phyloP scores from a whole-genome alignment of 2,888 invertebrate species.

The Norana najaformis region DNA sequence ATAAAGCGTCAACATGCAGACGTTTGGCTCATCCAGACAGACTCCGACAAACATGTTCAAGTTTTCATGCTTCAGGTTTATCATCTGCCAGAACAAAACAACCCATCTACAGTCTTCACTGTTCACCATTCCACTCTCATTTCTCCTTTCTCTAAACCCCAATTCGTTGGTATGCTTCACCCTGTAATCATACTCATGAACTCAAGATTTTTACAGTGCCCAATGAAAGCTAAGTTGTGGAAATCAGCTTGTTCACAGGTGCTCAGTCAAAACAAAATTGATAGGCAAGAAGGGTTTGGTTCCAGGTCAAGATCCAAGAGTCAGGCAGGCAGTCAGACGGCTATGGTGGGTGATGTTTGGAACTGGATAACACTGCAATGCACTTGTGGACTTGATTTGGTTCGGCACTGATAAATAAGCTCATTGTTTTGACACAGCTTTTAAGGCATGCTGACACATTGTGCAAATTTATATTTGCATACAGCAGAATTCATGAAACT shows the following conservation, averaged over 20 bases:
- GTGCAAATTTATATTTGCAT: background rate
- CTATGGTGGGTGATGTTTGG: no score
- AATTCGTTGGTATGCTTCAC: background rate
- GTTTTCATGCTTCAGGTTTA: conserved; percentile 60
- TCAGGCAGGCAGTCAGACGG: no score
- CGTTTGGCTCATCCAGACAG: conserved; percentile 52
- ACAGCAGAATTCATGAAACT: background rate
- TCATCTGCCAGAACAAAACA: conserved; percentile 59
- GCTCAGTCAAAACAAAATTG: no score
- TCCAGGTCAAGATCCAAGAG: no score
- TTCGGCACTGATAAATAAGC: no score
- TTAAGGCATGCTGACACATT: background rate
- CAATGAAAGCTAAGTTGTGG: no score
- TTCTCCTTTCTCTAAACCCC: background rate
- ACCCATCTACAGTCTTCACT: no score
- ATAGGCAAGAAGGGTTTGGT: no score
- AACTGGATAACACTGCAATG: no score
- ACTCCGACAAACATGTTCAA: conserved; percentile 61
- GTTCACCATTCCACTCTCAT: background rate
- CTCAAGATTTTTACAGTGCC: no score
- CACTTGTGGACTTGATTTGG: background rate
- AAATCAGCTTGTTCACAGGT: no score
- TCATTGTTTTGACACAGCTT: background rate
- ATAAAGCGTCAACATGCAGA: conserved; percentile 58
- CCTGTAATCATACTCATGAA: no score